Percentiles rank a stretch among this genome's conserved stretches.
These are phyloP conservation scores for Hofmannophila pseudospretella DNA, from an alignment of 2,888 invertebrate genomes.

Conservation along the genomic window DNA sequence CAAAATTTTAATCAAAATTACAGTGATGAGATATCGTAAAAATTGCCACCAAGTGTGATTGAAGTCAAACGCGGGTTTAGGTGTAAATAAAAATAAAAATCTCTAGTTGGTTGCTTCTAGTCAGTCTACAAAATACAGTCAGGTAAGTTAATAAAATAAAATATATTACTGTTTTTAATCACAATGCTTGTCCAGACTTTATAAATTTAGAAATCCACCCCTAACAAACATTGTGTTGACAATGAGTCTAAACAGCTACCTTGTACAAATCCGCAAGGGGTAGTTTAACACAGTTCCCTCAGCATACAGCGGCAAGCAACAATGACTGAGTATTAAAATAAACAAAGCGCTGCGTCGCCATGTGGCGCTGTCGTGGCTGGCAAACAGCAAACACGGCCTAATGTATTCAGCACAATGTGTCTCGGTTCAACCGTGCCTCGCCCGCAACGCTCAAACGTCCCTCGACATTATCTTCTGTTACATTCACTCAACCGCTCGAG, in stretches of 20 bases:
- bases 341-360: conserved; percentile 63
- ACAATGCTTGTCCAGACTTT: no score
- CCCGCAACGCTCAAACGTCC: no score
- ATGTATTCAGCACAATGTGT: conserved; percentile 57
- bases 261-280: conserved; percentile 54
- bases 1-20: no score
- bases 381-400: conserved; percentile 60
- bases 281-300: conserved; percentile 61
- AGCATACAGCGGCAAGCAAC: conserved; percentile 62
- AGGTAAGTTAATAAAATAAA: no score
- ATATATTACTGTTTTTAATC: no score
- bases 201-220: background rate
- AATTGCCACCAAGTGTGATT: no score
- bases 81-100: no score
- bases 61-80: no score
- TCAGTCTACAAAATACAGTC: no score
- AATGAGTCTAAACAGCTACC: conserved; percentile 23
- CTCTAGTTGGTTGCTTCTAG: no score
- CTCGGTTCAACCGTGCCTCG: conserved; percentile 8
- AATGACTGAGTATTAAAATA: conserved; percentile 76
- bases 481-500: background rate
- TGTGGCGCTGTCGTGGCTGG: conserved; percentile 59
- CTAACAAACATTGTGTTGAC: conserved; percentile 1
- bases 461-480: background rate
- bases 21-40: no score